Base-by-base conservation (phyloP, 2,797 vertebrate species). In the Nyctalus aviator region DNA sequence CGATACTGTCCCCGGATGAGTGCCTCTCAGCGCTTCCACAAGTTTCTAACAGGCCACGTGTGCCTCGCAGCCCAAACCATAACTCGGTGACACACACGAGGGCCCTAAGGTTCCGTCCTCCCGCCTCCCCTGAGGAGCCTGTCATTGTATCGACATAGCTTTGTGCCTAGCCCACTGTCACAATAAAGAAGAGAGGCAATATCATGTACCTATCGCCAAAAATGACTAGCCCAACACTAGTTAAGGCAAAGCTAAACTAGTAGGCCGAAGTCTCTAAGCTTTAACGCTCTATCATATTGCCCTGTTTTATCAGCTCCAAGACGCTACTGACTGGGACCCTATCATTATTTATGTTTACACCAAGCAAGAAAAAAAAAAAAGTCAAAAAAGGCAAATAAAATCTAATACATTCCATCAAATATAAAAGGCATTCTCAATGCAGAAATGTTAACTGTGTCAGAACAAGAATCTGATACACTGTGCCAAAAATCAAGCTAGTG, bases 201-300 rank as follows among this genome's bases (percentile, higher is more conserved):
- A 84, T 25, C 37, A 77, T 9, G 23, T 13, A 57, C 50, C 30
- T 41, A 41, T 8, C 44, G 69, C n/a, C 77, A 53, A n/a, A 84
- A 75, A 55, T 44, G 27, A 77, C 3, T 8, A 13, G 3, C 35
- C 78, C 23, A 90, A 62, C 4, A n/a, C 30, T 69, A 90, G 12
- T 72, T 83, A 87, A 3, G 90, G 37, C 27, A 84, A 88, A 53
- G 93, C 17, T 73, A 72, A 78, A 91, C 55, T 48, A 78, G 69
- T 2, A 91, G 25, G 53, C 15, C 71, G 25, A 66, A 35, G 9
- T 77, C 23, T 85, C 37, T 93, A 55, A 78, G 90, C 17, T 81
- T 75, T 50, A 71, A 76, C 15, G 4, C 5, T 86, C 21, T 23
- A 46, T 20, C 85, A 27, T 9, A 35, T 4, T 72, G 25, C 20